These are phyloP conservation scores for Dicrurus megarhynchus DNA, from an alignment of 2,113 vertebrate genomes.

Conservation along the genomic window DNA sequence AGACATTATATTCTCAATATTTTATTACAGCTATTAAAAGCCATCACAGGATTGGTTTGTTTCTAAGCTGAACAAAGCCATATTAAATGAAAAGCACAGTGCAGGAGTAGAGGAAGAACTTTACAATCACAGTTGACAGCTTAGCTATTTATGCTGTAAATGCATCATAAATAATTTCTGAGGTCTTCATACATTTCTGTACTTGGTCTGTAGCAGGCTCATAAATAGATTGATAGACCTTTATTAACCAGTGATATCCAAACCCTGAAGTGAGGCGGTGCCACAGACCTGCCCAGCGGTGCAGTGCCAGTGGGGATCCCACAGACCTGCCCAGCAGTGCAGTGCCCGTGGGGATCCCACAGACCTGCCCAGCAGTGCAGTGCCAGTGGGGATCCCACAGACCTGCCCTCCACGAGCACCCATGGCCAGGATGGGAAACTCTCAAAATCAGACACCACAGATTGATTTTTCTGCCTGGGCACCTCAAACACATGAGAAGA, in stretches of 20 bases:
- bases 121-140: slow-evolving; percentile 15
- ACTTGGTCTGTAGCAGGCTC: slow-evolving; percentile 33
- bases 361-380: neutral
- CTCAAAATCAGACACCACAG: neutral
- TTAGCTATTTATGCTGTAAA: slow-evolving; percentile 64
- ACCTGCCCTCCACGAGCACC: neutral
- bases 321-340: neutral
- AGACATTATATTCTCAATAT: slow-evolving; percentile 53
- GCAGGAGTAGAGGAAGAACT: slow-evolving; percentile 26
- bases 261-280: neutral
- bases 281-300: neutral
- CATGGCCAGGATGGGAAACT: neutral
- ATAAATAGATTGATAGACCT: slow-evolving; percentile 55
- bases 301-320: neutral
- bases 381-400: neutral
- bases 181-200: slow-evolving; percentile 38
- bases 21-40: slow-evolving; percentile 53
- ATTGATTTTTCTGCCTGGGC: neutral
- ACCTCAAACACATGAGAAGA: neutral
- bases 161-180: slow-evolving; percentile 67
- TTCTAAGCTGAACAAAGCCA: slow-evolving; percentile 53
- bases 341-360: neutral
- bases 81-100: slow-evolving; percentile 53
- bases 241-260: neutral
- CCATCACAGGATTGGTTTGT: slow-evolving; percentile 41